These are phyloP conservation scores for Notarius lentiginosus DNA, from an alignment of 2,113 vertebrate genomes.

Conservation along the genomic window DNA sequence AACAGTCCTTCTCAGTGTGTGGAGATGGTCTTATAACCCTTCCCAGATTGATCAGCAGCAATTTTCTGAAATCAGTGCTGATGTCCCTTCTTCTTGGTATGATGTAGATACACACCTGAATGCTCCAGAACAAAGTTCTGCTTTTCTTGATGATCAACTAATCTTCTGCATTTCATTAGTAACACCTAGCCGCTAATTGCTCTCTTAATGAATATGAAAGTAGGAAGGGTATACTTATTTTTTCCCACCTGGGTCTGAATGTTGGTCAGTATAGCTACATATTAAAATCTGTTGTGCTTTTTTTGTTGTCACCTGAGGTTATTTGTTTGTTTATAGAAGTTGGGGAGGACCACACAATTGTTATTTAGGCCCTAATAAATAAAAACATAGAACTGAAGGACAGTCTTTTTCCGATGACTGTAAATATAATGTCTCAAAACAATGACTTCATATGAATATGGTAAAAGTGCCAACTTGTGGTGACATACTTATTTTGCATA, in stretches of 20 bases:
- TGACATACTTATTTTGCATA: neutral
- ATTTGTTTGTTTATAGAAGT: no score
- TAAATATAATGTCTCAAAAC: neutral
- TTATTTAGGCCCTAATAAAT: no score
- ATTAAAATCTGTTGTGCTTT: no score
- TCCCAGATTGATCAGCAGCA: neutral
- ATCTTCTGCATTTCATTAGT: neutral
- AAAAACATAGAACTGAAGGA: neutral
- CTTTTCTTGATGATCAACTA: neutral
- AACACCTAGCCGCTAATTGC: neutral
- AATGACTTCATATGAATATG: neutral
- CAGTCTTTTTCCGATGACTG: neutral
- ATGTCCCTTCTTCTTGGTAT: neutral
- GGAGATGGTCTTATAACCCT: no score
- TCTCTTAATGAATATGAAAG: neutral
- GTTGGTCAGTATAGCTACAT: neutral
- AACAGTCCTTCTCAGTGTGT: no score
- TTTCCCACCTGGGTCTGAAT: neutral
- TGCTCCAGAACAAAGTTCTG: neutral
- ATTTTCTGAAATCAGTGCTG: neutral
- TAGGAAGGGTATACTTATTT: neutral
- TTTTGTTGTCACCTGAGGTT: no score
- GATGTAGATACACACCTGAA: neutral
- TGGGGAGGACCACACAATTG: no score
- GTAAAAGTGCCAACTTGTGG: neutral